Evolutionary conservation across 2,113 vertebrate genomes (phyloP).

Genomic region (Macroglossus sobrinus): DNA sequence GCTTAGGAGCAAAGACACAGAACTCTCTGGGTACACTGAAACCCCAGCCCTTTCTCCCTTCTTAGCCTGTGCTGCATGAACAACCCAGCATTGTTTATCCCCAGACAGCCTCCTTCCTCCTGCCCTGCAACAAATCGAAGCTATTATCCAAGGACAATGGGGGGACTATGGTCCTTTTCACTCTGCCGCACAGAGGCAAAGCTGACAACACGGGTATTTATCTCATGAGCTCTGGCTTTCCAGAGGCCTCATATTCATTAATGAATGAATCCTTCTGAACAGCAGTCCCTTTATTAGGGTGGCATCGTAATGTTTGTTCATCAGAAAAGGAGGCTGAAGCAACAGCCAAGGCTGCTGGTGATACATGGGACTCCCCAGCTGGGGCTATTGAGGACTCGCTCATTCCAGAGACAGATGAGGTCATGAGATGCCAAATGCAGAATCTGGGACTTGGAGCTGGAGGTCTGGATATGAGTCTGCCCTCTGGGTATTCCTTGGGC

Average conservation of each 20-base stretch:
- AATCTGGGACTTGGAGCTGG: background rate
- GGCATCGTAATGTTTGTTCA: background rate
- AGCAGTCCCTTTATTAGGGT: conserved; percentile 30
- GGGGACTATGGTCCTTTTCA: conserved; percentile 37
- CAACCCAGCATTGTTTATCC: background rate
- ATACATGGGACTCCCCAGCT: background rate
- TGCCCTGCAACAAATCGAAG: background rate
- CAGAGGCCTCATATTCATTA: conserved; percentile 32
- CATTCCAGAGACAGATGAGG: background rate
- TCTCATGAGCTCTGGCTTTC: conserved; percentile 23
- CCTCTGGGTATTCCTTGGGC: background rate
- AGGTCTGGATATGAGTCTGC: background rate
- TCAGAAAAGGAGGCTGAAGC: background rate
- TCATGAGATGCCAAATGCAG: background rate
- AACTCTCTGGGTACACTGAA: background rate
- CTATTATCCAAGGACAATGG: conserved; percentile 52
- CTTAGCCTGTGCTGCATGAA: background rate
- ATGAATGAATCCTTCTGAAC: conserved; percentile 51
- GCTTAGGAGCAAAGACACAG: background rate
- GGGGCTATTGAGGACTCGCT: background rate
- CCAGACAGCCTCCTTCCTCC: conserved; percentile 8
- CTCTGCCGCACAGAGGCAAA: conserved; percentile 1
- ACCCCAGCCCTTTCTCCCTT: background rate
- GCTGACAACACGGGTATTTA: conserved; percentile 60
- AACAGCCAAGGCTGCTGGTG: background rate